Evolutionary conservation across 2,888 invertebrate genomes (phyloP).

Genomic region (Yponomeuta evonymella): DNA sequence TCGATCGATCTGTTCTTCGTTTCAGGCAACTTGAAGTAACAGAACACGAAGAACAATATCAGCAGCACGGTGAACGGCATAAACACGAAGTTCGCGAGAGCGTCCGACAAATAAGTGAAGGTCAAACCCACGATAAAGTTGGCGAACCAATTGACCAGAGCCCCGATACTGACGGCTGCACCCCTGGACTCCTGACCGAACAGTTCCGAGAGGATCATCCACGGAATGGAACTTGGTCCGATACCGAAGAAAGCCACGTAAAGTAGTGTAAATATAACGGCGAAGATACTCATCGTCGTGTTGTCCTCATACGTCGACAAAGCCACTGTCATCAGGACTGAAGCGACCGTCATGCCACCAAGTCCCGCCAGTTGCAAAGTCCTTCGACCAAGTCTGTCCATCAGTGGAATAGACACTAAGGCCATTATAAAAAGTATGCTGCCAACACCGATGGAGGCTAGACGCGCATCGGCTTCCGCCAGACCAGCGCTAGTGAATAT

Average conservation of each 20-base stretch:
- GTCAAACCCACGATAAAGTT: slow-evolving; percentile 70
- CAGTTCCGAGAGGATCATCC: slow-evolving; percentile 71
- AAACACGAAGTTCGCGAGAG: slow-evolving; percentile 61
- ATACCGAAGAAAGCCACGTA: slow-evolving; percentile 72
- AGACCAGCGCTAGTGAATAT: slow-evolving; percentile 80
- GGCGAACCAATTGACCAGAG: slow-evolving; percentile 70
- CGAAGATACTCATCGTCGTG: slow-evolving; percentile 62
- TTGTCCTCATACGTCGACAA: slow-evolving; percentile 61
- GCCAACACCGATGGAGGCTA: slow-evolving; percentile 83
- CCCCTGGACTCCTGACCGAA: slow-evolving; percentile 69
- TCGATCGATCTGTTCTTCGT: slow-evolving; percentile 71
- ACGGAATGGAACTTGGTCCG: slow-evolving; percentile 71
- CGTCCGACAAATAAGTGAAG: slow-evolving; percentile 55
- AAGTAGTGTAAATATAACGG: slow-evolving; percentile 65
- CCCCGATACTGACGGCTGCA: slow-evolving; percentile 69
- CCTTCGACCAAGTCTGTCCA: slow-evolving; percentile 82
- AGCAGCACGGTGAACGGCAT: slow-evolving; percentile 63
- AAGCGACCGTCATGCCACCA: slow-evolving; percentile 83
- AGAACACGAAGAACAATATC: slow-evolving; percentile 63
- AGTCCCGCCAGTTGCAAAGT: slow-evolving; percentile 82
- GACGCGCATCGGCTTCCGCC: slow-evolving; percentile 73
- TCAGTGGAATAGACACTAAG: slow-evolving; percentile 83
- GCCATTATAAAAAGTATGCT: slow-evolving; percentile 84
- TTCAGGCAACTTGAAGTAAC: slow-evolving; percentile 66
- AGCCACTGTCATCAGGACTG: slow-evolving; percentile 80